Percentiles rank a stretch among this genome's conserved stretches.
phyloP scores from a whole-genome alignment of 2,113 vertebrate genomes.

The Eretmochelys imbricata region DNA sequence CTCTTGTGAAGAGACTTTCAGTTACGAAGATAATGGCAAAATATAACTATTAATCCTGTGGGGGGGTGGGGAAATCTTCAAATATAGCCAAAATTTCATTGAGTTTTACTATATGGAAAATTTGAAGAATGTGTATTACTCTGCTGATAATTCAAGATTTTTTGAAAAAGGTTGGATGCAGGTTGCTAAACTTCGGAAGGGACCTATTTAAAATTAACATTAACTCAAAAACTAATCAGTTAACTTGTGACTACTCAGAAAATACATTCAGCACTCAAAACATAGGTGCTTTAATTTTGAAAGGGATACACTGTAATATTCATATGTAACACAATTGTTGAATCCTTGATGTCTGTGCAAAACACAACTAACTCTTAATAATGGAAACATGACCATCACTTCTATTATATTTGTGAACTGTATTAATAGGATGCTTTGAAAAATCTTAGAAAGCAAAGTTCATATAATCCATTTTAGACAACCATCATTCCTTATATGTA shows the following conservation, averaged over 20 bases:
- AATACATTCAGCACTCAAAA: not conserved
- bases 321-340: not conserved
- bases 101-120: not conserved
- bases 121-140: fast-evolving
- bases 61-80: not conserved
- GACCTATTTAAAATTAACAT: not conserved
- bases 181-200: not conserved
- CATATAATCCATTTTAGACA: not conserved
- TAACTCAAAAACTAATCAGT: fast-evolving
- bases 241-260: not conserved
- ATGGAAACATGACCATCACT: not conserved
- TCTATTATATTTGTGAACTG: not conserved
- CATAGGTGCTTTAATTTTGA: not conserved
- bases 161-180: not conserved
- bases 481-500: not conserved
- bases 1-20: not conserved
- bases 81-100: not conserved
- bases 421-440: not conserved
- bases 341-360: not conserved
- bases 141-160: not conserved
- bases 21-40: not conserved
- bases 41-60: not conserved
- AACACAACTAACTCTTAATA: fast-evolving
- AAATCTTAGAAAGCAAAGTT: not conserved
- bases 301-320: not conserved